Conservation (phyloP, 2,797 vertebrate genomes). For the Neosilurus mollespiculum region DNA sequence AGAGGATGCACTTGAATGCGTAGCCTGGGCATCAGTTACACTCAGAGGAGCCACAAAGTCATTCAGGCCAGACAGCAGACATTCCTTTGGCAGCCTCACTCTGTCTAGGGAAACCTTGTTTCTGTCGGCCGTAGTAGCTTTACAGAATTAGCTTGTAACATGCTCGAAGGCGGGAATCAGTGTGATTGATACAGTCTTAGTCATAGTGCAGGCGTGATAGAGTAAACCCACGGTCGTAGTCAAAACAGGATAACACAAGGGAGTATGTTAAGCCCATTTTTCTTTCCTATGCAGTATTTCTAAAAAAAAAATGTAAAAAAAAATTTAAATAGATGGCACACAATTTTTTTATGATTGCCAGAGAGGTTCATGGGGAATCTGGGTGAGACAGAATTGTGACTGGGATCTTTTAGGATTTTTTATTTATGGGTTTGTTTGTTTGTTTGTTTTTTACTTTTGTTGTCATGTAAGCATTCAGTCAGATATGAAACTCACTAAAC, state of each 20-base stretch:
- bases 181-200: constrained; percentile 8
- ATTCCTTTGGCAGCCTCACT: neutral
- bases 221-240: neutral
- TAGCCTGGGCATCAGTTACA: constrained; percentile 1
- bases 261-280: neutral
- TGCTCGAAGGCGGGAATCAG: neutral
- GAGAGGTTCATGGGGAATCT: neutral
- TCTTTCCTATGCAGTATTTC: neutral
- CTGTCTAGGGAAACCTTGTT: constrained; percentile 9
- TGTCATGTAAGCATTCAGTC: neutral
- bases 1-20: constrained; percentile 3
- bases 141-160: constrained; percentile 8
- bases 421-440: neutral
- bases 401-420: neutral
- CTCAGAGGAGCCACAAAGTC: constrained; percentile 14
- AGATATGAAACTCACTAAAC: neutral
- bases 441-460: neutral
- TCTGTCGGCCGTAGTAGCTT: constrained; percentile 12
- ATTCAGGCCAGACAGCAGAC: neutral
- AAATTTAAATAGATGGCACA: too few species aligned
- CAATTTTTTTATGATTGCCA: neutral
- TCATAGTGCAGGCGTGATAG: neutral
- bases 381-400: neutral
- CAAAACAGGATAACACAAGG: neutral
- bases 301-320: neutral